Evolutionary conservation across 1,140 invertebrate genomes (phyloP).

Genomic region (Rhagoletis zephyria): DNA sequence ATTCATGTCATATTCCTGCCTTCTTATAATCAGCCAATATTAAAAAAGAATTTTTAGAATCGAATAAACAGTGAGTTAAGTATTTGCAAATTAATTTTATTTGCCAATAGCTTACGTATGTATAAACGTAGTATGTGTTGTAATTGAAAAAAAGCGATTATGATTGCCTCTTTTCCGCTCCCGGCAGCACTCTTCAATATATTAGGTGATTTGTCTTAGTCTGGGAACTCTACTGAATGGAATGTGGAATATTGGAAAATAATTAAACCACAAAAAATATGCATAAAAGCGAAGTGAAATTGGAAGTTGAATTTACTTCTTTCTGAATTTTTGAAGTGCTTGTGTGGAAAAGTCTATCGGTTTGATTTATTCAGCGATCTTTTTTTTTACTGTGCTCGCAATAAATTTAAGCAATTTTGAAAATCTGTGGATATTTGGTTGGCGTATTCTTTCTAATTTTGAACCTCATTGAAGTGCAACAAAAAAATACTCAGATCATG

Average conservation of each 20-base stretch:
- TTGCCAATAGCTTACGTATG: too few species aligned
- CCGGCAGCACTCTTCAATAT: too few species aligned
- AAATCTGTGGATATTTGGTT: background rate
- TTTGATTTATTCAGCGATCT: background rate
- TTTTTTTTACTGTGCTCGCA: too few species aligned
- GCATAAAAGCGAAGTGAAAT: constrained; percentile 29
- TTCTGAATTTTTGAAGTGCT: background rate
- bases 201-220: too few species aligned
- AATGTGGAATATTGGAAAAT: background rate
- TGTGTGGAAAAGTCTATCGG: background rate
- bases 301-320: constrained; percentile 10
- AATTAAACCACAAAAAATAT: background rate
- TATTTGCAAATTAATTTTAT: too few species aligned
- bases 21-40: too few species aligned
- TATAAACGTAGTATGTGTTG: too few species aligned
- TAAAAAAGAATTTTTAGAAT: too few species aligned
- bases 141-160: too few species aligned
- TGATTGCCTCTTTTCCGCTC: too few species aligned
- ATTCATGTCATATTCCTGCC: too few species aligned
- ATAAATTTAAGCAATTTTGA: background rate
- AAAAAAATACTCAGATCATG: constrained; percentile 65
- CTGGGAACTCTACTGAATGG: background rate
- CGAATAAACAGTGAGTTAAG: too few species aligned
- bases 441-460: background rate
- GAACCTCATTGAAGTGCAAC: constrained; percentile 55